A percentile compares a stretch with the other conserved stretches of the same genome.
Evolutionary conservation across 2,888 invertebrate genomes (phyloP).

Genomic region (Brachylomia viminalis): DNA sequence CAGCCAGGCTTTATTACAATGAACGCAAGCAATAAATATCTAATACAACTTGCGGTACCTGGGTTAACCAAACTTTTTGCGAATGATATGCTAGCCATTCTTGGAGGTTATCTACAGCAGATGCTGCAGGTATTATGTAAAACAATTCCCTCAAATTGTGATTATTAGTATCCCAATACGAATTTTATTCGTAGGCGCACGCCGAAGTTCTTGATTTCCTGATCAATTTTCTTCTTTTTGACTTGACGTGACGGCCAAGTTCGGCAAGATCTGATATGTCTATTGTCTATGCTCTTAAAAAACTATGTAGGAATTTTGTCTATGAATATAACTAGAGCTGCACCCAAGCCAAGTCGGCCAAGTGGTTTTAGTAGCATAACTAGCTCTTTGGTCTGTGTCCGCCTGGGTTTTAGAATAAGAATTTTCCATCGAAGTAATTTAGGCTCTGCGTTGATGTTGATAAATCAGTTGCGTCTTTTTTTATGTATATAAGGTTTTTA

Average conservation of each 20-base stretch:
- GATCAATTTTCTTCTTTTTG: constrained; percentile 24
- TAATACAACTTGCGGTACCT: constrained; percentile 73
- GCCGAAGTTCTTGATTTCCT: constrained; percentile 14
- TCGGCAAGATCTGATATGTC: not conserved
- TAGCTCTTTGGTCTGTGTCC: not conserved
- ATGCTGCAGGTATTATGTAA: constrained; percentile 55
- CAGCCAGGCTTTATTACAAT: not conserved
- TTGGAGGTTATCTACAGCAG: constrained; percentile 67
- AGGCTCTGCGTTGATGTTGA: not conserved
- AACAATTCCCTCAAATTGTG: constrained; percentile 26
- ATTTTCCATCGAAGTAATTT: not conserved
- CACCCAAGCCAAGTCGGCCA: constrained; percentile 20
- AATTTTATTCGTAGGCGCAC: constrained; percentile 33
- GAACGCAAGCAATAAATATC: not conserved
- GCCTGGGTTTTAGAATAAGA: not conserved
- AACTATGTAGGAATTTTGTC: not conserved
- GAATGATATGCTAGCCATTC: constrained; percentile 86
- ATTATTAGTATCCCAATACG: constrained; percentile 10
- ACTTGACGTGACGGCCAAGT: constrained; percentile 36
- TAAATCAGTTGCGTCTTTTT: not conserved
- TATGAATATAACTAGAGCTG: constrained; percentile 21
- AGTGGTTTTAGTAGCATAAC: constrained; percentile 21
- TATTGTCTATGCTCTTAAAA: not conserved
- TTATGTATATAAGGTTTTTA: not conserved
- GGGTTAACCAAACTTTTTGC: constrained; percentile 89